Evolutionary conservation across 2,113 vertebrate species (phyloP), one percentile per base, ranked within the genome.

Genomic region (Bujurquina vittata): DNA sequence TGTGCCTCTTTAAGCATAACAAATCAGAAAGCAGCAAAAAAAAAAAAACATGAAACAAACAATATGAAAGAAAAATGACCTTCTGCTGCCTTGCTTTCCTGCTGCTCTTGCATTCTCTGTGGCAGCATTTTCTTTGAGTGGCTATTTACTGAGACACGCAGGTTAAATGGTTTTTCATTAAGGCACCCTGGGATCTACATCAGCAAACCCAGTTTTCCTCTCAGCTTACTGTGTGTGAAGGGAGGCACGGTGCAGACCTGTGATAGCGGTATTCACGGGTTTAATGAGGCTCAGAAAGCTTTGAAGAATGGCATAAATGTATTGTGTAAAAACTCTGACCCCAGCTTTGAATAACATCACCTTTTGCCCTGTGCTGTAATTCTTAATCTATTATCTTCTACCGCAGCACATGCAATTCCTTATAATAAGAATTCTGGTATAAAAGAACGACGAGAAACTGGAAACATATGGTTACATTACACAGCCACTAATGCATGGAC

Each of bases 111-210:
- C 91, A 85, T 83, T 93, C 81, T 88, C 52, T 4, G 4, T 60
- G 18, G 72, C 56, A 69, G n/a, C 61, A 76, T 88, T 88, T 80
- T 77, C 54, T 62, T 5, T 7, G 79, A 88, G 81, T 83, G 76
- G 85, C 89, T 91, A 84, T 94, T 93, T 93, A 93, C 88, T 81
- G 89, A 89, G 79, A 92, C 91, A 57, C 67, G 49, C 82, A 90
- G 93, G 92, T 94, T 94, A 93, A 94, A 94, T 93, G 93, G 83
- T 89, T 94, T 94, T 93, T 93, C 92, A 91, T 90, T 79, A 91
- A 88, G 83, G 88, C 92, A 81, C 92, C 93, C 88, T 90, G 92
- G 93, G 94, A 93, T 94, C 91, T 90, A 90, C 91, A 93, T 95
- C 93, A 94, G 93, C 93, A 94, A 91, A 86, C 84, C 54, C 54